Percentiles rank a stretch among this genome's conserved stretches.
Conservation (phyloP, 37 sponge, comb jelly and placozoan genomes). For the Amphimedon queenslandica region DNA sequence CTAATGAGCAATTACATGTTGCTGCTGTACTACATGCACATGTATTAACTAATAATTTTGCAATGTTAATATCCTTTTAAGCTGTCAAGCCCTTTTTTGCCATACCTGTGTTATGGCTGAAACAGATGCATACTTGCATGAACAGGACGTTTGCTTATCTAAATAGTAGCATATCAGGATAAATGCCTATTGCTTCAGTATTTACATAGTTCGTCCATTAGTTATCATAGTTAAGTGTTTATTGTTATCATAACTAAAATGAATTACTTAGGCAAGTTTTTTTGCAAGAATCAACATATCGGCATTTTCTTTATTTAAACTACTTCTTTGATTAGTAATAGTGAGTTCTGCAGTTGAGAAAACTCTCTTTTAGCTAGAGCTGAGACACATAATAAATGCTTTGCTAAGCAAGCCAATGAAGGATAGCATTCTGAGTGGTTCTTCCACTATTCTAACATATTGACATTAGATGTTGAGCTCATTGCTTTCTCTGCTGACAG, state of each 20-base stretch:
- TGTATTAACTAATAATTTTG: too few relatives aligned
- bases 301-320: background rate
- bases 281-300: conserved; percentile 1
- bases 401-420: background rate
- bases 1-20: too few relatives aligned
- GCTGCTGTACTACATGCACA: too few relatives aligned
- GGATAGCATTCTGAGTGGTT: too few relatives aligned
- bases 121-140: background rate
- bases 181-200: background rate
- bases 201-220: background rate
- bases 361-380: conserved; percentile 6
- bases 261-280: background rate
- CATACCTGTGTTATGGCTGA: background rate
- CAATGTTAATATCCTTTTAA: too few relatives aligned
- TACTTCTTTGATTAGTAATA: background rate
- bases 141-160: background rate
- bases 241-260: background rate
- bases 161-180: background rate
- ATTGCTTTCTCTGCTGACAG: background rate
- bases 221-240: background rate
- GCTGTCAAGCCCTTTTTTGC: too few relatives aligned
- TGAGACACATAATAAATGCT: background rate
- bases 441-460: background rate
- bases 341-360: conserved; percentile 16
- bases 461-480: background rate